A percentile compares a stretch with the other conserved stretches of the same genome.
phyloP scores from a whole-genome alignment of 2,113 vertebrate genomes.

The Monarcha castaneiventris region DNA sequence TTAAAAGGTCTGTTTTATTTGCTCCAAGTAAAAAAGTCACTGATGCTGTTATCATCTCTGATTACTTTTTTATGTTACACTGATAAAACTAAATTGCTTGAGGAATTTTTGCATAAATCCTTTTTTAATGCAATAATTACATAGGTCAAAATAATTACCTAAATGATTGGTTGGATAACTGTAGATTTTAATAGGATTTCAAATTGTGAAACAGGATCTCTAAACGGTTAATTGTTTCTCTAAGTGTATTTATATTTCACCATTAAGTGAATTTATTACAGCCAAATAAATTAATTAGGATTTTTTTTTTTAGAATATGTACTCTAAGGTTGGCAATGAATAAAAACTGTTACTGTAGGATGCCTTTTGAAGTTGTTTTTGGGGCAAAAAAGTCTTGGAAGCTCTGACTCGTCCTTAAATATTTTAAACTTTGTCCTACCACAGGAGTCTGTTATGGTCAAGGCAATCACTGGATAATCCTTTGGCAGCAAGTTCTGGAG shows the following conservation, averaged over 20 bases:
- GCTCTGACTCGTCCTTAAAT: background rate
- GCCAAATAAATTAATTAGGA: background rate
- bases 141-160: background rate
- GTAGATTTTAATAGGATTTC: background rate
- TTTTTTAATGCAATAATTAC: background rate
- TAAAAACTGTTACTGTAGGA: background rate
- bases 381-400: background rate
- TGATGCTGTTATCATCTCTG: background rate
- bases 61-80: background rate
- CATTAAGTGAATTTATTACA: background rate
- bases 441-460: background rate
- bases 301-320: background rate
- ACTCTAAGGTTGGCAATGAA: background rate
- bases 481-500: background rate
- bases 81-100: conserved; percentile 2
- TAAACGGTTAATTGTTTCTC: background rate
- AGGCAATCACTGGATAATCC: background rate
- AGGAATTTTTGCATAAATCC: conserved; percentile 1
- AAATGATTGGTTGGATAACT: background rate
- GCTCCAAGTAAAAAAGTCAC: background rate
- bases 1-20: conserved; percentile 4
- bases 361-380: background rate
- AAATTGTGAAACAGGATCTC: background rate
- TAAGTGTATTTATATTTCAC: background rate
- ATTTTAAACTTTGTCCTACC: background rate